phyloP scores from a whole-genome alignment of 37 sponge, comb jelly and placozoan species.

The Haliclona indistincta region DNA sequence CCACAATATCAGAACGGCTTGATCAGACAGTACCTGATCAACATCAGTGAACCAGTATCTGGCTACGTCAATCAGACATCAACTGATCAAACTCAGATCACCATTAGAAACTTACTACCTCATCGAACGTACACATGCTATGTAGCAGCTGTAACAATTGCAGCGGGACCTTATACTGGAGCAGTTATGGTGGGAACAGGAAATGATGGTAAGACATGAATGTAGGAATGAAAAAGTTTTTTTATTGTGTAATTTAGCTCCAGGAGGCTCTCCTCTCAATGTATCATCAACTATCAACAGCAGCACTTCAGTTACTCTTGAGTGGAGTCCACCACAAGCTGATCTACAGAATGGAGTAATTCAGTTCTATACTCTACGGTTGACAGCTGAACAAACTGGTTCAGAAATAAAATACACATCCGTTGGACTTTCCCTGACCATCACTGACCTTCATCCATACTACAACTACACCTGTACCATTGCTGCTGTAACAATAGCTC shows the following conservation, averaged over 20 bases:
- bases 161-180: too few species aligned
- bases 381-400: conserved; percentile 1
- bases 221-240: not conserved
- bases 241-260: conserved; percentile 11
- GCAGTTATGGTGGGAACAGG: too few species aligned
- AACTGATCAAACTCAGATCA: not conserved
- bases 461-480: conserved; percentile 16
- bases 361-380: not conserved
- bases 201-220: too few species aligned
- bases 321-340: conserved; percentile 16
- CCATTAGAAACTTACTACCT: conserved; percentile 20
- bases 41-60: not conserved
- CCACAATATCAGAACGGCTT: conserved; percentile 22
- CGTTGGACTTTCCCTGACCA: too few species aligned
- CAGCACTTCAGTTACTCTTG: conserved; percentile 2
- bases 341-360: conserved; percentile 27
- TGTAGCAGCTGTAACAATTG: too few species aligned
- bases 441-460: conserved; percentile 6
- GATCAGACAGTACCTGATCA: conserved; percentile 22
- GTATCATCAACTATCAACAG: not conserved
- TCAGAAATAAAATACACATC: not conserved
- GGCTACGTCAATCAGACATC: not conserved
- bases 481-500: conserved; percentile 14
- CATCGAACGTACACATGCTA: too few species aligned
- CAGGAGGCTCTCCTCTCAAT: conserved; percentile 9